Percentiles rank a stretch among this genome's conserved stretches.
Evolutionary conservation across 1,140 invertebrate genomes (phyloP).

Genomic region (Laupala kohalensis): DNA sequence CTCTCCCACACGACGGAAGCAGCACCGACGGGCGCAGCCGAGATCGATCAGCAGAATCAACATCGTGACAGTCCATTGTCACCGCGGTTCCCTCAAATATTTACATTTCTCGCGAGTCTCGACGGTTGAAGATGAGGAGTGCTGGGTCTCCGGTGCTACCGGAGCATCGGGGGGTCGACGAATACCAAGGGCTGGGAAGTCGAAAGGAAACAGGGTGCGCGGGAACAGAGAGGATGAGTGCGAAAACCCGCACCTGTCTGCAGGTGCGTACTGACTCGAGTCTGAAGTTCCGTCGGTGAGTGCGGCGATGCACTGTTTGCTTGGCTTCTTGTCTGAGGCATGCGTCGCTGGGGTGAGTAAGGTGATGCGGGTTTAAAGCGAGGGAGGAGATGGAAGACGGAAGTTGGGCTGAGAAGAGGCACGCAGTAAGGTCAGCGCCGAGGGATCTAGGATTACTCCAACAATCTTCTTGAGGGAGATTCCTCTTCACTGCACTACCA

Average conservation of each 20-base stretch:
- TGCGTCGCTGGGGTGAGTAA: no score
- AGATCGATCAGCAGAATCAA: background rate
- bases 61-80: background rate
- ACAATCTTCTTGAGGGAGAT: no score
- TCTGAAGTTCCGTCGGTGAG: background rate
- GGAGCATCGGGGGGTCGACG: no score
- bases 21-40: background rate
- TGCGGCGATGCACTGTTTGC: background rate
- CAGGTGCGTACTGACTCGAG: background rate
- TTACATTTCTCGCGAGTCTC: background rate
- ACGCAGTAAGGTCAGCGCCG: no score
- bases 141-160: no score
- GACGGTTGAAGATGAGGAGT: background rate
- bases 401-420: background rate
- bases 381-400: background rate
- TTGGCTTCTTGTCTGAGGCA: background rate
- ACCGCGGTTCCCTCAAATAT: background rate
- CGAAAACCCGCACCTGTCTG: background rate
- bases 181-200: no score
- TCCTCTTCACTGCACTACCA: no score
- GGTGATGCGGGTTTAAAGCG: background rate
- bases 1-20: background rate
- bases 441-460: no score
- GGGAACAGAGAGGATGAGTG: background rate
- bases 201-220: background rate